phyloP scores from a whole-genome alignment of 2,888 invertebrate genomes.

The Rhodophaea formosa region DNA sequence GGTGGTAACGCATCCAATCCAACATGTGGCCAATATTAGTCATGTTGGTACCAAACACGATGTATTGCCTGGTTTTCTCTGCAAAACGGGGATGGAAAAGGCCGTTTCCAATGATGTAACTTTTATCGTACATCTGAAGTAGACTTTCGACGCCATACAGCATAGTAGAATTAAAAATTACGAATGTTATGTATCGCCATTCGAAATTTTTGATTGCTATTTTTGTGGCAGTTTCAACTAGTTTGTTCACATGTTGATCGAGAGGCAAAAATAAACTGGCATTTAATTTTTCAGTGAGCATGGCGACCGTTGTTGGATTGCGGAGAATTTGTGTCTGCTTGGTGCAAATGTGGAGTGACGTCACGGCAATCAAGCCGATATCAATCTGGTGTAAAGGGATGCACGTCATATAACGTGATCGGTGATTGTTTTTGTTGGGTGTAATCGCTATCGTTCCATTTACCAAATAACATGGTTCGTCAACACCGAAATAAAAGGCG shows the following conservation, averaged over 20 bases:
- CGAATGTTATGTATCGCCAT: constrained; percentile 52
- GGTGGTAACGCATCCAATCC: constrained; percentile 40
- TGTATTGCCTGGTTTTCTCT: constrained; percentile 43
- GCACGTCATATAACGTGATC: constrained; percentile 15
- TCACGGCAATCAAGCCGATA: constrained; percentile 1
- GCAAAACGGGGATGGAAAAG: constrained; percentile 35
- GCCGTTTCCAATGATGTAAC: constrained; percentile 44
- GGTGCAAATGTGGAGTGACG: constrained; percentile 17
- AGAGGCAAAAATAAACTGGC: constrained; percentile 23
- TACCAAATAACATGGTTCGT: neutral
- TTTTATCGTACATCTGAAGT: constrained; percentile 45
- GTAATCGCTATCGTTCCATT: constrained; percentile 6
- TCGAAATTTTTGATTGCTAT: constrained; percentile 57
- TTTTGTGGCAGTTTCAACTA: constrained; percentile 50
- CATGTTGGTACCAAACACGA: constrained; percentile 49
- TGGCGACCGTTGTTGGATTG: constrained; percentile 12
- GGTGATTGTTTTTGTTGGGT: neutral
- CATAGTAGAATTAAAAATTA: constrained; percentile 53
- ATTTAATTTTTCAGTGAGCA: constrained; percentile 25
- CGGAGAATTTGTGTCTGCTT: constrained; percentile 11
- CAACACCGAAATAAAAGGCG: neutral
- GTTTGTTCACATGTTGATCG: constrained; percentile 26
- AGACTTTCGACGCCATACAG: constrained; percentile 48
- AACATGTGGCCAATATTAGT: constrained; percentile 42
- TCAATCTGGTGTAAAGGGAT: constrained; percentile 6